A percentile compares a stretch with the other conserved stretches of the same genome.
These are phyloP conservation scores for Schizaphis graminum DNA, from an alignment of 2,888 invertebrate species.

Conservation along the genomic window DNA sequence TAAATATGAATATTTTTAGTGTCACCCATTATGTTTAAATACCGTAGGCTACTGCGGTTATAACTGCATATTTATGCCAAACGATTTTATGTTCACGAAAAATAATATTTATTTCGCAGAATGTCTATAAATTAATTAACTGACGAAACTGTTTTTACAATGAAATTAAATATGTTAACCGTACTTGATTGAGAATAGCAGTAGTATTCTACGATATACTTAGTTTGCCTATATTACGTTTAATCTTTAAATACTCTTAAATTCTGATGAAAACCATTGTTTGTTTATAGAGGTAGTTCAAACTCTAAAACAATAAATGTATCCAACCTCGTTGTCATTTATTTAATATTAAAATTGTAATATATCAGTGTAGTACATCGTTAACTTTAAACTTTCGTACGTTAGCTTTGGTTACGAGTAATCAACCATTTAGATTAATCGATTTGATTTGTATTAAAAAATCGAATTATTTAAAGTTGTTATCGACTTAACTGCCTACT, in stretches of 20 bases:
- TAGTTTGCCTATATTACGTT: not conserved
- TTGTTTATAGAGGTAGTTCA: not conserved
- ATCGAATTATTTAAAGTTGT: not conserved
- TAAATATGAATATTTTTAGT: not conserved
- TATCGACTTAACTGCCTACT: not conserved
- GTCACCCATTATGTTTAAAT: not conserved
- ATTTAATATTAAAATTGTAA: not conserved
- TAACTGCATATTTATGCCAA: not conserved
- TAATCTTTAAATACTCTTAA: not conserved
- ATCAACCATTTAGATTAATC: not conserved
- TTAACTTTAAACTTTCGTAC: not conserved
- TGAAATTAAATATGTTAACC: not conserved
- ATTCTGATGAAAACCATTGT: not conserved
- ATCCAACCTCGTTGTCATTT: not conserved
- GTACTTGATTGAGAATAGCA: not conserved
- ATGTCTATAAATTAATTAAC: not conserved
- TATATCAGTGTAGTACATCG: not conserved
- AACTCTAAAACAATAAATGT: not conserved
- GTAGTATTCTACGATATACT: not conserved
- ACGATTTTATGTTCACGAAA: not conserved
- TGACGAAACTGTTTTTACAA: not conserved
- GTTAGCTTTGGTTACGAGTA: not conserved
- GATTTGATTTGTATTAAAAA: not conserved
- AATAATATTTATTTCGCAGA: not conserved
- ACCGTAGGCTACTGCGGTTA: not conserved